Conservation (phyloP, 1,140 invertebrate genomes). For the Chrysoperla carnea region DNA sequence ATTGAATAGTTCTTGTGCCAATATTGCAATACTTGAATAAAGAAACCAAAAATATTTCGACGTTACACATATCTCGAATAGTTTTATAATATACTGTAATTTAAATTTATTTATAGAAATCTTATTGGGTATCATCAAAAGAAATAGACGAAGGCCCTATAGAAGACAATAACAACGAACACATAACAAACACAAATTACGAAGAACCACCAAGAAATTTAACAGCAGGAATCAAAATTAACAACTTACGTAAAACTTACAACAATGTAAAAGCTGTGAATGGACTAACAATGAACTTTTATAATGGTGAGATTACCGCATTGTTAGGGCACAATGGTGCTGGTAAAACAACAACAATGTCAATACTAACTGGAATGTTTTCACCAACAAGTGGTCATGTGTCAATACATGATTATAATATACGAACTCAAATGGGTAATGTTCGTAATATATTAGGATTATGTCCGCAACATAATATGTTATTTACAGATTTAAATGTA, state of each 20-base stretch:
- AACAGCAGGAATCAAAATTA: slow-evolving; percentile 7
- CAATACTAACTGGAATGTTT: slow-evolving; percentile 58
- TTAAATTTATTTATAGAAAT: neutral
- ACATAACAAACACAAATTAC: neutral
- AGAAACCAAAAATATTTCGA: too few species aligned
- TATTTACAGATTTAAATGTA: slow-evolving; percentile 62
- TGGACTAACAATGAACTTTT: slow-evolving; percentile 50
- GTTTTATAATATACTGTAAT: too few species aligned
- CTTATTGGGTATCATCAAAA: neutral
- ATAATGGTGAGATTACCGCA: slow-evolving; percentile 43
- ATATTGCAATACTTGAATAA: too few species aligned
- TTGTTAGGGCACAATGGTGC: slow-evolving; percentile 54
- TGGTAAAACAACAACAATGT: slow-evolving; percentile 35
- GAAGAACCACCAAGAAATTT: neutral
- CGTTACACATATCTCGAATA: too few species aligned
- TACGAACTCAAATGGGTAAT: slow-evolving; percentile 28
- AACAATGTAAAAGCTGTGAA: slow-evolving; percentile 40
- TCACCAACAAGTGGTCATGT: slow-evolving; percentile 53
- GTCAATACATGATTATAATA: slow-evolving; percentile 47
- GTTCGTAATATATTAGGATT: slow-evolving; percentile 40
- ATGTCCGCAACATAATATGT: slow-evolving; percentile 69
- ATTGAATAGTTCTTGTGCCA: too few species aligned
- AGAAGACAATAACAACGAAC: neutral
- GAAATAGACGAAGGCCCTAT: neutral
- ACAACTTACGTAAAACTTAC: slow-evolving; percentile 29